These are phyloP conservation scores for Otolemur garnettii DNA, from an alignment of 2,113 vertebrate species.

Conservation along the genomic window DNA sequence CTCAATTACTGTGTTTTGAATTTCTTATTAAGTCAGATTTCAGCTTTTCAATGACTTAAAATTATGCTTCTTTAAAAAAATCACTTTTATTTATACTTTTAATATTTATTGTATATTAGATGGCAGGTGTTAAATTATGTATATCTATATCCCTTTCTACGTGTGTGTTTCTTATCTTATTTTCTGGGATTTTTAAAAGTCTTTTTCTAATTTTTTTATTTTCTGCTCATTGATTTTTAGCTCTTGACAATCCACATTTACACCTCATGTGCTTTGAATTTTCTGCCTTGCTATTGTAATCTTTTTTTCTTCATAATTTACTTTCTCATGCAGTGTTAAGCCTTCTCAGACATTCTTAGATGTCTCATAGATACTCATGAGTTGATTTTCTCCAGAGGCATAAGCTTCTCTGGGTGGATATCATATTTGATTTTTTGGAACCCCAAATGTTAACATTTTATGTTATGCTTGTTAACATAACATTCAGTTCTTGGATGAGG, in stretches of 20 bases:
- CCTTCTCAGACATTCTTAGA: slow-evolving; percentile 20
- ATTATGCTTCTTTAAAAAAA: slow-evolving; percentile 43
- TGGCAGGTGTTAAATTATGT: background rate
- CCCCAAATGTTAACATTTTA: too few species aligned
- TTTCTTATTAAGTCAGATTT: slow-evolving; percentile 34
- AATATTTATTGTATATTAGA: background rate
- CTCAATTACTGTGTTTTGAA: background rate
- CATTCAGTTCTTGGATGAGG: slow-evolving; percentile 40
- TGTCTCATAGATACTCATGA: background rate
- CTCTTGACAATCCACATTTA: slow-evolving; percentile 47
- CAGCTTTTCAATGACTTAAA: slow-evolving; percentile 26
- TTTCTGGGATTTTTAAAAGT: background rate
- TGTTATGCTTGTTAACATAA: slow-evolving; percentile 52
- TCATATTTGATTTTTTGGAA: slow-evolving; percentile 63
- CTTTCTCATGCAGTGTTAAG: slow-evolving; percentile 39
- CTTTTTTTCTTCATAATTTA: slow-evolving; percentile 45
- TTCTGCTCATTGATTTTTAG: slow-evolving; percentile 51
- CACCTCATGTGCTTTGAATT: slow-evolving; percentile 39
- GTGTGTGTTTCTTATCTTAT: background rate
- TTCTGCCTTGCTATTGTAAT: slow-evolving; percentile 47
- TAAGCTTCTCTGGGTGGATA: background rate
- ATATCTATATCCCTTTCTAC: background rate
- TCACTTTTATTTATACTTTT: background rate
- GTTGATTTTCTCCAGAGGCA: slow-evolving; percentile 52
- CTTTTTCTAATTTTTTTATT: slow-evolving; percentile 35